phyloP scores from a whole-genome alignment of 1,140 invertebrate genomes.

The Drosophila obscura region DNA sequence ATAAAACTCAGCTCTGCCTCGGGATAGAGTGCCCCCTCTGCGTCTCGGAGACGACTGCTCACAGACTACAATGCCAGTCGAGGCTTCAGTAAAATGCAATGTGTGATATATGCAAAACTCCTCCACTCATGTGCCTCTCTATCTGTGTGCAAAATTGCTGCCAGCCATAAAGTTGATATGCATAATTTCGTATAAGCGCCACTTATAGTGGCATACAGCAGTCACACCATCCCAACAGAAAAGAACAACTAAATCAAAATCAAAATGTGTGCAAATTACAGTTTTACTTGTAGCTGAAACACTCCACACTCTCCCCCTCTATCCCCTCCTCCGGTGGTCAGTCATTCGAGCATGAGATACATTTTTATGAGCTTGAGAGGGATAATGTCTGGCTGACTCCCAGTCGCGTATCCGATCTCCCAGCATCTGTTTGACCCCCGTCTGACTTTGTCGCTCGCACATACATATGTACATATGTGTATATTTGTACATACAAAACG shows the following conservation, averaged over 20 bases:
- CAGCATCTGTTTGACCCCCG: constrained; percentile 19
- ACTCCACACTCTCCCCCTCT: background rate
- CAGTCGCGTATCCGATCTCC: background rate
- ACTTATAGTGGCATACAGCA: constrained; percentile 42
- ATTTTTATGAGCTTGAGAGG: constrained; percentile 58
- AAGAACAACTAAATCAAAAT: constrained; percentile 50
- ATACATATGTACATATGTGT: background rate
- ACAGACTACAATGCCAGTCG: constrained; percentile 15
- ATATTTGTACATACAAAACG: no score
- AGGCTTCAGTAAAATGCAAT: constrained; percentile 26
- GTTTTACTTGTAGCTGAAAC: constrained; percentile 41
- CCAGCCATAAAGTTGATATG: constrained; percentile 73
- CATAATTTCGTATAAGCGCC: constrained; percentile 73
- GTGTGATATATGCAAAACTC: constrained; percentile 4
- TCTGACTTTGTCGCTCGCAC: no score
- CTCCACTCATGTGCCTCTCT: background rate
- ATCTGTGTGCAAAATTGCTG: constrained; percentile 47
- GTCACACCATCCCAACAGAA: background rate
- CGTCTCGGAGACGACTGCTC: constrained; percentile 12
- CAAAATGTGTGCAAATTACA: constrained; percentile 69
- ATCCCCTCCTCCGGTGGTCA: constrained; percentile 1
- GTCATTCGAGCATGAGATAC: constrained; percentile 24
- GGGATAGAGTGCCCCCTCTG: background rate
- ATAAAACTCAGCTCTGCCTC: constrained; percentile 19
- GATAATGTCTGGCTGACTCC: constrained; percentile 28